Base-by-base conservation (phyloP, 2,113 vertebrate genomes). In the Phyllostomus discolor region DNA sequence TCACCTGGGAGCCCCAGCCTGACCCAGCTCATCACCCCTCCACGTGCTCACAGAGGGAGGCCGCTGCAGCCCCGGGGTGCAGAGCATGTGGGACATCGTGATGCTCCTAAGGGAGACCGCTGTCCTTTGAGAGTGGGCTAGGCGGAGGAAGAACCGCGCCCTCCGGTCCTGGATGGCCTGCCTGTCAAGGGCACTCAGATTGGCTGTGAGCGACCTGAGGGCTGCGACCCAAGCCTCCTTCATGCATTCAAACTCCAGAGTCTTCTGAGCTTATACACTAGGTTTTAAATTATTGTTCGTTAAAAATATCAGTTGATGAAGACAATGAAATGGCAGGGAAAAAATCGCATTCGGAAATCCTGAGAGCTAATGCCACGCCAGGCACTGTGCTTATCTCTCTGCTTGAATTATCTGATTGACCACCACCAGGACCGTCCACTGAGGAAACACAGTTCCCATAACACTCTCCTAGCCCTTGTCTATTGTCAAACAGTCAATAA, bases 1-100 rank as follows among this genome's bases (percentile, higher is more conserved):
- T 88, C 33, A 54, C 0, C 48, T 8, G 33, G 72, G n/a, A 59
- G 28, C 48, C 26, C 41, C 50, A 4, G 57, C 2, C 46, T 62
- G 20, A 54, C 43, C 8, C 1, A 11, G 11, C 5, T 33, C 43
- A 1, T 52, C 0, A 26, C 35, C 78, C 73, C 5, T 20, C 19
- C n/a, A 38, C 2, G 24, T 2, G n/a, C 76, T 67, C 7, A n/a
- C 12, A 38, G 62, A 59, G 54, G 17, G 14, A 78, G 16, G 43
- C 38, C 50, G 52, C 14, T 5, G 19, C 5, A 80, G 24, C 24
- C 33, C 33, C 1, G 0, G 1, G 8, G 7, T 0, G 2, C 5
- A 41, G 22, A 52, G 62, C 26, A 17, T 11, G 10, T 38, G 38
- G 50, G 57, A 41, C 3, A 12, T 52, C 52, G 16, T 28, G 52